Evolutionary conservation across 2,888 invertebrate species (phyloP).

Genomic region (Yponomeuta cagnagella): DNA sequence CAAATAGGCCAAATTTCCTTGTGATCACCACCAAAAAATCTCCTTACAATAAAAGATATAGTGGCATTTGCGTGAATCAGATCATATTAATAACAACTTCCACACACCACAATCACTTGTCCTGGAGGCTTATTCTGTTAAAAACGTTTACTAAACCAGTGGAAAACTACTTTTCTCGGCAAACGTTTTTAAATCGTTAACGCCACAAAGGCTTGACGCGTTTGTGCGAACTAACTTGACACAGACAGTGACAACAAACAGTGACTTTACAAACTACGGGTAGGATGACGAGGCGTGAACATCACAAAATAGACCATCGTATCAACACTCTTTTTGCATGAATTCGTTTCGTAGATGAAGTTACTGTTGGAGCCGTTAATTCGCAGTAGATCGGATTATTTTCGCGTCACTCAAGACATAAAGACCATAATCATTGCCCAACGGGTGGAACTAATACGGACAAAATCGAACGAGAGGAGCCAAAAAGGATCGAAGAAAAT

Average conservation of each 20-base stretch:
- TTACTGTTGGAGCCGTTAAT: slow-evolving; percentile 60
- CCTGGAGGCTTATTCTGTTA: no score
- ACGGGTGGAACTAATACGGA: slow-evolving; percentile 72
- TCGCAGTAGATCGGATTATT: slow-evolving; percentile 67
- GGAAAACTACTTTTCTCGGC: background rate
- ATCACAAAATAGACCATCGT: background rate
- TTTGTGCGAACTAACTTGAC: no score
- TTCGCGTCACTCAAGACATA: slow-evolving; percentile 67
- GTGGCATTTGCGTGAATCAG: no score
- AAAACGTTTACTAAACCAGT: no score
- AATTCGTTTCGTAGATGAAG: slow-evolving; percentile 28
- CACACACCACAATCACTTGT: no score
- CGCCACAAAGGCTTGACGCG: no score
- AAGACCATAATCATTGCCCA: slow-evolving; percentile 73
- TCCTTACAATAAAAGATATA: background rate
- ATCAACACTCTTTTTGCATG: slow-evolving; percentile 25
- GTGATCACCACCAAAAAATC: background rate
- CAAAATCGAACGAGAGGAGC: slow-evolving; percentile 71
- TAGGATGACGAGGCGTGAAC: no score
- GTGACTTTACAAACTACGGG: no score
- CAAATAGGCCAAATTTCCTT: background rate
- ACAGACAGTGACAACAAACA: no score
- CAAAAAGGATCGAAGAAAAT: slow-evolving; percentile 71
- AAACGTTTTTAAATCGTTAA: background rate
- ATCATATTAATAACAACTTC: no score